Conservation (phyloP, 2,113 vertebrate genomes). For the Cisticola juncidis region DNA sequence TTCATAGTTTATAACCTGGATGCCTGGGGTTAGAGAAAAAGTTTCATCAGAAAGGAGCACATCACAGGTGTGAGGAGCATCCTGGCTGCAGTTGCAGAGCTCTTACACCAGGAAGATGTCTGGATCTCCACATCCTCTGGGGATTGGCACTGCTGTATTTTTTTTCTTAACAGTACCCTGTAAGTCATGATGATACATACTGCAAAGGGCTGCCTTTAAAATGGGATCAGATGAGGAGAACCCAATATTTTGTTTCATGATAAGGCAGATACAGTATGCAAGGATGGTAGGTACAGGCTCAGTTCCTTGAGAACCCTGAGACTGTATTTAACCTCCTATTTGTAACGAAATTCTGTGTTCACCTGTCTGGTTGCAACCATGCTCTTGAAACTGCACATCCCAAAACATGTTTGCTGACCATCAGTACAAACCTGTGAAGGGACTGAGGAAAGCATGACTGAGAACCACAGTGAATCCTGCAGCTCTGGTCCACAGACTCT, state of each 20-base stretch:
- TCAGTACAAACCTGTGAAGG: background rate
- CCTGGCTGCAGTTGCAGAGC: background rate
- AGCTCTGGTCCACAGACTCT: background rate
- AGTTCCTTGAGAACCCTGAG: background rate
- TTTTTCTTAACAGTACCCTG: background rate
- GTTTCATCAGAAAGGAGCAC: background rate
- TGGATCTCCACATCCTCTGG: rapidly evolving
- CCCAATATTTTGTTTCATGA: rapidly evolving
- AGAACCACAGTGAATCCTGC: background rate
- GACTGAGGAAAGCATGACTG: background rate
- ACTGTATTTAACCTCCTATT: background rate
- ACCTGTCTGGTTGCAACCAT: background rate
- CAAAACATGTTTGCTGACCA: background rate
- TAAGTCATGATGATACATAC: background rate
- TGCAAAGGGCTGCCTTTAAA: background rate
- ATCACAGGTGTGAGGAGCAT: background rate
- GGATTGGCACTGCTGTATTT: rapidly evolving
- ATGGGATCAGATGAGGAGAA: rapidly evolving
- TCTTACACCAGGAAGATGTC: rapidly evolving
- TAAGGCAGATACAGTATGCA: background rate
- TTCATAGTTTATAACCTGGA: background rate
- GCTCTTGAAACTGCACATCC: background rate
- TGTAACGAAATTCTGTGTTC: background rate
- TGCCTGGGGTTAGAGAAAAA: background rate
- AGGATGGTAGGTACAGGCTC: background rate